Percentiles rank a stretch among this genome's conserved stretches.
phyloP scores from a whole-genome alignment of 2,888 invertebrate species.

The Malthinus flaveolus region DNA sequence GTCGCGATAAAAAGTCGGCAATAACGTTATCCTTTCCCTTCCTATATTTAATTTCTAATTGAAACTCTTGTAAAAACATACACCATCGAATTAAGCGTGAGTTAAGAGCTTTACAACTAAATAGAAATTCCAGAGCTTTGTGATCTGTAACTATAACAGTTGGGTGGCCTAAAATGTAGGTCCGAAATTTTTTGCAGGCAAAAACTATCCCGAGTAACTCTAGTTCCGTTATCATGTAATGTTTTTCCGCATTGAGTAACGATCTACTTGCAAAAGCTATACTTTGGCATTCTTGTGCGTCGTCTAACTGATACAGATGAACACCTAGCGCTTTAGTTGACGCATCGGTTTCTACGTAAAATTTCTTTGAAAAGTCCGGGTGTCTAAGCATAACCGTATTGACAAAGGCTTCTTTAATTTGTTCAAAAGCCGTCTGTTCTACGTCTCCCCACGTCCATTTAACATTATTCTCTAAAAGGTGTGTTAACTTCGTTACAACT shows the following conservation, averaged over 20 bases:
- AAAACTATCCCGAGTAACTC: conserved; percentile 13
- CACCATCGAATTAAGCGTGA: conserved; percentile 9
- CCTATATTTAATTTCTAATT: conserved; percentile 9
- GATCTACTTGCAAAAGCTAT: conserved; percentile 9
- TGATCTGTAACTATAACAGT: conserved; percentile 12
- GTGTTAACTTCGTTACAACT: conserved; percentile 1
- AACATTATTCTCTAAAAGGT: not conserved
- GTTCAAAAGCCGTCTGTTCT: not conserved
- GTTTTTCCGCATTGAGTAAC: conserved; percentile 3
- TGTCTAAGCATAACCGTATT: not conserved
- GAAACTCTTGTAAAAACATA: conserved; percentile 9
- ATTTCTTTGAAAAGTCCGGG: not conserved
- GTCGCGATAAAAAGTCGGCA: conserved; percentile 5
- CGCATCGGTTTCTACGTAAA: conserved; percentile 10
- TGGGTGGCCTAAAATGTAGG: conserved; percentile 2
- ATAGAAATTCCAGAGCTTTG: conserved; percentile 9
- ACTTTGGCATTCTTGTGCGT: not conserved
- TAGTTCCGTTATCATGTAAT: conserved; percentile 8
- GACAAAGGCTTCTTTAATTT: conserved; percentile 2
- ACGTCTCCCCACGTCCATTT: conserved; percentile 3
- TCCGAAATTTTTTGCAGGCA: conserved; percentile 11
- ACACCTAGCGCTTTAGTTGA: conserved; percentile 7
- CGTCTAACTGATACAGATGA: conserved; percentile 7
- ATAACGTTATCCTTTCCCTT: no score
- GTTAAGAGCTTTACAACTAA: conserved; percentile 5